Conservation (phyloP, 37 sponge, comb jelly and placozoan species). For the Diacarnus erythraeanus region DNA sequence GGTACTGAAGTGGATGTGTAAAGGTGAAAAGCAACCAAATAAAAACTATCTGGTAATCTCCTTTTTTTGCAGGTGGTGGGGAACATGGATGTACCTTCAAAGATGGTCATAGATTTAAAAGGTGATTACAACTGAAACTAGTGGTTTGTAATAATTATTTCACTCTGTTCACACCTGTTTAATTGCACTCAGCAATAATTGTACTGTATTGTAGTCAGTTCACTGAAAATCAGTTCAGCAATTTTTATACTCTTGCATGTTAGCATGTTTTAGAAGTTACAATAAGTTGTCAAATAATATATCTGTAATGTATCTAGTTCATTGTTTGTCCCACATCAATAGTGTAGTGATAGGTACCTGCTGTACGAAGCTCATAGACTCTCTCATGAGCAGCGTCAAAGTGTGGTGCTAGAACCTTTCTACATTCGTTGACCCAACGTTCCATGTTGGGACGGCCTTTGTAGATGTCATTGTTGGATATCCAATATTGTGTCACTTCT, state of each 20-base stretch:
- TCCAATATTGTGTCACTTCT: constrained; percentile 61
- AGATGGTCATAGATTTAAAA: constrained; percentile 72
- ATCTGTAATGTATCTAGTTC: too few relatives aligned
- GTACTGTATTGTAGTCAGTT: too few relatives aligned
- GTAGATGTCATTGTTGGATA: constrained; percentile 40
- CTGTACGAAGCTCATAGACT: not conserved
- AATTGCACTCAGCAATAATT: not conserved
- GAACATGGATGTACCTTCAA: constrained; percentile 69
- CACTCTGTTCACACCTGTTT: not conserved
- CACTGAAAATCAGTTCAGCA: too few relatives aligned
- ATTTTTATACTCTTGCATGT: too few relatives aligned
- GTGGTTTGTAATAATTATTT: not conserved
- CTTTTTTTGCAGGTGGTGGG: constrained; percentile 66
- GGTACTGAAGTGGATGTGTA: too few relatives aligned
- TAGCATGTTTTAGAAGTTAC: too few relatives aligned
- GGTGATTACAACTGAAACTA: not conserved
- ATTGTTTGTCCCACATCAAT: not conserved
- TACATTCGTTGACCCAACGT: constrained; percentile 57
- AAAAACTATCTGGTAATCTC: too few relatives aligned
- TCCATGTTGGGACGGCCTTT: constrained; percentile 62
- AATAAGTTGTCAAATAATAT: too few relatives aligned
- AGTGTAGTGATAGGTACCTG: not conserved
- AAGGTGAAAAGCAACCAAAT: too few relatives aligned
- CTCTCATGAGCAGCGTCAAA: constrained; percentile 38
- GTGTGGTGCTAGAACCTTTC: constrained; percentile 42